Evolutionary conservation across 2,888 invertebrate genomes (phyloP).

Genomic region (Caenorhabditis becei): DNA sequence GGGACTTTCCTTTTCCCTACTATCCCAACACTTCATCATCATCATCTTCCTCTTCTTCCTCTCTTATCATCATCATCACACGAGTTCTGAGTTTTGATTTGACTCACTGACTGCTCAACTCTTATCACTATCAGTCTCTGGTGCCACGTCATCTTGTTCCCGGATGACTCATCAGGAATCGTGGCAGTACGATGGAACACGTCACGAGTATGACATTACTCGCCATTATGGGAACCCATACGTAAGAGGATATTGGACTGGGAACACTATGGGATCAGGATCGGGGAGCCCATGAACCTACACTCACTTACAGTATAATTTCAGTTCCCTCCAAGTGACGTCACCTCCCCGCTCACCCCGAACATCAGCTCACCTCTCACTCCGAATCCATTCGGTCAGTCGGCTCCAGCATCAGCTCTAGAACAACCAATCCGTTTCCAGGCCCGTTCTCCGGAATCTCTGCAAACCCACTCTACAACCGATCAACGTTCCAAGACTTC

Average conservation of each 20-base stretch:
- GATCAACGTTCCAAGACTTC: conserved; percentile 38
- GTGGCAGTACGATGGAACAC: conserved; percentile 33
- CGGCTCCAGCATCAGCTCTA: background rate
- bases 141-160: conserved; percentile 30
- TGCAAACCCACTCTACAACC: conserved; percentile 35
- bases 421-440: background rate
- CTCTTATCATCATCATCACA: conserved; percentile 3
- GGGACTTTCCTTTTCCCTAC: conserved; percentile 25
- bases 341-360: conserved; percentile 51
- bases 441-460: conserved; percentile 37
- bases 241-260: conserved; percentile 9
- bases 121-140: conserved; percentile 14
- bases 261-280: conserved; percentile 1
- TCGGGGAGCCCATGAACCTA: background rate
- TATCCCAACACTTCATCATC: conserved; percentile 47
- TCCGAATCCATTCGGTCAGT: conserved; percentile 39
- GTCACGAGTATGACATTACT: conserved; percentile 22
- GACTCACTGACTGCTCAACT: background rate
- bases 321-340: conserved; percentile 50
- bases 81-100: conserved; percentile 1
- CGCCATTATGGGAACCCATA: conserved; percentile 2
- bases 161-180: conserved; percentile 42
- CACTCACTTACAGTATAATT: conserved; percentile 2
- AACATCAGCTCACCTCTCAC: conserved; percentile 50
- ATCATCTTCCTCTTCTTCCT: conserved; percentile 26